Conservation (phyloP, 1,140 invertebrate genomes). For the Drosophila mojavensis region DNA sequence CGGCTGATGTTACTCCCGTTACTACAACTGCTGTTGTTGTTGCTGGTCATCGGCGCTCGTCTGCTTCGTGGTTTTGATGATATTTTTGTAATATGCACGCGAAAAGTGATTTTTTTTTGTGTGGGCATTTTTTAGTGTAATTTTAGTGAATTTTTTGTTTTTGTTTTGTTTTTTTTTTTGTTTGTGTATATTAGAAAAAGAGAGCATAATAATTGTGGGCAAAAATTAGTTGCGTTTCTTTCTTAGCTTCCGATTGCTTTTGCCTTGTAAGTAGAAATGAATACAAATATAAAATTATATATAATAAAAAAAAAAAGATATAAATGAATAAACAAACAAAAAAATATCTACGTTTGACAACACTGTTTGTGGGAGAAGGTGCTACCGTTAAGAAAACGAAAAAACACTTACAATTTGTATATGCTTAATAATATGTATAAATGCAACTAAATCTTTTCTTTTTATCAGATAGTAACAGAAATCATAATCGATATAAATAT, state of each 20-base stretch:
- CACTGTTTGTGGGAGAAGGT: slow-evolving; percentile 20
- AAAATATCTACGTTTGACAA: slow-evolving; percentile 36
- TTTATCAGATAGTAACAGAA: slow-evolving; percentile 4
- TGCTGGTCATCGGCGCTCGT: slow-evolving; percentile 72
- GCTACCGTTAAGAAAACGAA: slow-evolving; percentile 37
- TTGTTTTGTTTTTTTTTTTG: slow-evolving; percentile 14
- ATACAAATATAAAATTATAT: slow-evolving; percentile 19
- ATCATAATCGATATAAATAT: neutral
- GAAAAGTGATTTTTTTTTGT: slow-evolving; percentile 7
- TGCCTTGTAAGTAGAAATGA: slow-evolving; percentile 7
- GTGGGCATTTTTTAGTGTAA: slow-evolving; percentile 6
- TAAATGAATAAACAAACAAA: slow-evolving; percentile 7
- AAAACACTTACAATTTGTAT: slow-evolving; percentile 30
- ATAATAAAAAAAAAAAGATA: slow-evolving; percentile 15
- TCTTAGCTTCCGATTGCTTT: slow-evolving; percentile 1
- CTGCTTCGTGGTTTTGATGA: slow-evolving; percentile 27
- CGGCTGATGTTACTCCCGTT: slow-evolving; percentile 11
- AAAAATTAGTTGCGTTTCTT: slow-evolving; percentile 41
- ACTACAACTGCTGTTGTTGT: slow-evolving; percentile 15
- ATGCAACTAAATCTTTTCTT: neutral
- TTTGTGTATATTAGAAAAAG: slow-evolving; percentile 34
- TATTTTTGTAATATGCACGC: neutral
- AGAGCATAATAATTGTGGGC: slow-evolving; percentile 37
- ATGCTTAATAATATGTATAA: slow-evolving; percentile 7
- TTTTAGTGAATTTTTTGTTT: slow-evolving; percentile 14